Percentiles rank a stretch among this genome's conserved stretches.
Conservation (phyloP, 1,140 invertebrate species). For the Ceratoteleas bidentatus region DNA sequence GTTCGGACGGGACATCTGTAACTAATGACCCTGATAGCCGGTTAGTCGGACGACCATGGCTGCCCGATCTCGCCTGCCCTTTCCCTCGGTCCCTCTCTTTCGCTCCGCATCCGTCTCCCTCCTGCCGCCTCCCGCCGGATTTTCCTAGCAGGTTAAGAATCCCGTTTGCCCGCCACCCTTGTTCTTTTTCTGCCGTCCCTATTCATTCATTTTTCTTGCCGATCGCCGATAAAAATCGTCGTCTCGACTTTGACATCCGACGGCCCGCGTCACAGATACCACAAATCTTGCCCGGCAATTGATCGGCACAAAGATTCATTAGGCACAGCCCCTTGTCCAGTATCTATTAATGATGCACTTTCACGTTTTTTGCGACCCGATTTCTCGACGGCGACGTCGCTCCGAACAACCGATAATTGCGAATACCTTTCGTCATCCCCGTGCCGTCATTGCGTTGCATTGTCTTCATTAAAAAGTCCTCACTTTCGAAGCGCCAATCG, state of each 20-base stretch:
- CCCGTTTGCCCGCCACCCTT: constrained; percentile 53
- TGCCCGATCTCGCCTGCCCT: constrained; percentile 20
- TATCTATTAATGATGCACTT: constrained; percentile 36
- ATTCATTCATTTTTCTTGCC: constrained; percentile 78
- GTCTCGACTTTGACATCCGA: constrained; percentile 65
- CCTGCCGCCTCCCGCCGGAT: constrained; percentile 6
- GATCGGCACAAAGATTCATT: constrained; percentile 48
- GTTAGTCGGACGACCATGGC: constrained; percentile 48
- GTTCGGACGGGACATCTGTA: constrained; percentile 78
- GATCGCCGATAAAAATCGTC: constrained; percentile 72
- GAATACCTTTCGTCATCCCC: constrained; percentile 7
- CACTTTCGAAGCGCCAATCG: no score
- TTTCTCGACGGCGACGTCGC: neutral
- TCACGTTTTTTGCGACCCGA: constrained; percentile 14
- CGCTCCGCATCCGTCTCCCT: neutral
- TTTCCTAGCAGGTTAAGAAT: constrained; percentile 73
- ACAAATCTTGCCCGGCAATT: constrained; percentile 37
- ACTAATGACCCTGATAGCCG: constrained; percentile 80
- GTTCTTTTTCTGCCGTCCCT: constrained; percentile 34
- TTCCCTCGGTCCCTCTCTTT: constrained; percentile 14
- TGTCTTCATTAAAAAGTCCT: no score
- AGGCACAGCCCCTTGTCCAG: neutral
- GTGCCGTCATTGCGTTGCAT: neutral
- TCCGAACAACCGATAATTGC: constrained; percentile 2
- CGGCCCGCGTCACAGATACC: constrained; percentile 37